phyloP scores from a whole-genome alignment of 1,140 invertebrate genomes.

The Lutraria rhynchaena region DNA sequence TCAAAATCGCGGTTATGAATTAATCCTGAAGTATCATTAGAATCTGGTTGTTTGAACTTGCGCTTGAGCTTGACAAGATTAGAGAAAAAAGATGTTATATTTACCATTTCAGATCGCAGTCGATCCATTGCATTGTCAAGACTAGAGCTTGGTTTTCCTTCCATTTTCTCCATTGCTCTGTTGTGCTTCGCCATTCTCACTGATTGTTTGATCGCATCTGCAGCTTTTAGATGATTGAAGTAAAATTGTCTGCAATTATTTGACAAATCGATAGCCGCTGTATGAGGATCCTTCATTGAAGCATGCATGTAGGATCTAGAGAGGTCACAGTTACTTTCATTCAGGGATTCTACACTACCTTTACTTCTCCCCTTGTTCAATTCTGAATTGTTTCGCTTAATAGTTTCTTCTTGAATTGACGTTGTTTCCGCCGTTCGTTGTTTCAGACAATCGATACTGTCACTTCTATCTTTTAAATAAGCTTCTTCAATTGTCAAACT shows the following conservation, averaged over 20 bases:
- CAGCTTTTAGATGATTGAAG: constrained; percentile 53
- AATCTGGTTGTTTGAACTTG: no score
- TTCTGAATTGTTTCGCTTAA: neutral
- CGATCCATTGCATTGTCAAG: constrained; percentile 64
- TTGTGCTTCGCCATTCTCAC: constrained; percentile 43
- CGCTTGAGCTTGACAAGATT: no score
- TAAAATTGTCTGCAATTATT: constrained; percentile 64
- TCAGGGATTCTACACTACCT: constrained; percentile 28
- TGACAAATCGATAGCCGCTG: constrained; percentile 62
- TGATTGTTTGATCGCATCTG: constrained; percentile 57
- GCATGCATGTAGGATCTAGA: neutral
- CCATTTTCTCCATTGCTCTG: constrained; percentile 47
- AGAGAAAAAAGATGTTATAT: no score
- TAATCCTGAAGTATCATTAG: no score
- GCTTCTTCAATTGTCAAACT: constrained; percentile 28
- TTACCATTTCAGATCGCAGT: constrained; percentile 64
- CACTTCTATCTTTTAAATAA: constrained; percentile 10
- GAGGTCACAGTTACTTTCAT: constrained; percentile 18
- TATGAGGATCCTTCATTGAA: constrained; percentile 55
- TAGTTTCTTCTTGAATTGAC: neutral
- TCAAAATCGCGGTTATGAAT: no score
- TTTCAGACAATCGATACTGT: neutral
- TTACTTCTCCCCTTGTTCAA: no score
- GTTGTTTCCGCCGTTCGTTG: neutral
- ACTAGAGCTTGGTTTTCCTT: constrained; percentile 41